Evolutionary conservation across 2,888 invertebrate species (phyloP).

Genomic region (Drosophila koepferae): DNA sequence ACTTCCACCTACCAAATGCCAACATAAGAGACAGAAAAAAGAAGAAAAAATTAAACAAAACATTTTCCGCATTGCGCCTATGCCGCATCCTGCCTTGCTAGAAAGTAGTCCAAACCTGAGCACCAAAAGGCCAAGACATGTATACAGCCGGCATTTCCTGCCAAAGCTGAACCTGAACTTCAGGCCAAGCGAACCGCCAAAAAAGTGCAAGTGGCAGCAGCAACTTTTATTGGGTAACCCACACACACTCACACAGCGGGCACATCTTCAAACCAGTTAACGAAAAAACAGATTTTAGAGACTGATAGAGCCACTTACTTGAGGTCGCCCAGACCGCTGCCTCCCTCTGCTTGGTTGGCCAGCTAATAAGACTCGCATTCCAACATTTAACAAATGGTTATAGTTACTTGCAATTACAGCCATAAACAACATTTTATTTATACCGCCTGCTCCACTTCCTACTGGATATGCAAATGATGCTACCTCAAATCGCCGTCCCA

Average conservation of each 20-base stretch:
- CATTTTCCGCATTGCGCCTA: slow-evolving; percentile 64
- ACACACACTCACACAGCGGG: slow-evolving; percentile 1
- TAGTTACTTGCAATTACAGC: slow-evolving; percentile 59
- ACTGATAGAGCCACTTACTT: slow-evolving; percentile 32
- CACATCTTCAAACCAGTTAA: slow-evolving; percentile 45
- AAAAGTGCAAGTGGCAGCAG: slow-evolving; percentile 53
- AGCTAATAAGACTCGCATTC: slow-evolving; percentile 24
- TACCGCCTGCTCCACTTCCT: slow-evolving; percentile 75
- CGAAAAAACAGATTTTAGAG: slow-evolving; percentile 35
- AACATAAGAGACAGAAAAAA: slow-evolving; percentile 6
- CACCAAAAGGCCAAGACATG: slow-evolving; percentile 53
- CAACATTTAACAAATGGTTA: slow-evolving; percentile 44
- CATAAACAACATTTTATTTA: slow-evolving; percentile 78
- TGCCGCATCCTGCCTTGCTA: slow-evolving; percentile 62
- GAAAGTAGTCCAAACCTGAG: slow-evolving; percentile 77
- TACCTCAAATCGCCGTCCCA: neutral
- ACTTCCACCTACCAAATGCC: slow-evolving; percentile 52
- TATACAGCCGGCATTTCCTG: slow-evolving; percentile 71
- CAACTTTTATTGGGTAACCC: slow-evolving; percentile 56
- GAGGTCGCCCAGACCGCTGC: slow-evolving; percentile 6
- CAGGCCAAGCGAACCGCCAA: slow-evolving; percentile 39
- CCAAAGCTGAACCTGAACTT: slow-evolving; percentile 83
- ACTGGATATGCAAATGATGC: slow-evolving; percentile 76
- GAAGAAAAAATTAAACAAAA: slow-evolving; percentile 11
- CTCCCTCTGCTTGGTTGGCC: slow-evolving; percentile 20